Percentiles rank a stretch among this genome's conserved stretches.
These are phyloP conservation scores for Andricus curvator DNA, from an alignment of 2,888 invertebrate species.

Conservation along the genomic window DNA sequence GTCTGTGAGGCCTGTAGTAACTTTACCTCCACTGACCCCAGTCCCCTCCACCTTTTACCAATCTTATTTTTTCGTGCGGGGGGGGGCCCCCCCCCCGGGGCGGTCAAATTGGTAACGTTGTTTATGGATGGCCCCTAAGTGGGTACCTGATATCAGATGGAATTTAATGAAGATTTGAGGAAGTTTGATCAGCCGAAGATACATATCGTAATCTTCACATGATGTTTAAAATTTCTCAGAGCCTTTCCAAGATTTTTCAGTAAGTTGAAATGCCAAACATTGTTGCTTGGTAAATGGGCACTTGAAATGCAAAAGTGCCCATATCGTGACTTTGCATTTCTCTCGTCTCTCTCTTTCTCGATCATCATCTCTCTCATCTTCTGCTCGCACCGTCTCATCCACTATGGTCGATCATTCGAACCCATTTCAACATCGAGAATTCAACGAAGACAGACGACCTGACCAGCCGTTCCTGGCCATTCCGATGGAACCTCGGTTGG, in stretches of 20 bases:
- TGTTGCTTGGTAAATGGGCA: constrained; percentile 29
- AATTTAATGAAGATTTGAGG: too few species aligned
- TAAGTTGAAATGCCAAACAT: constrained; percentile 22
- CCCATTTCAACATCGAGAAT: constrained; percentile 3
- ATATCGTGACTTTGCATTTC: constrained; percentile 36
- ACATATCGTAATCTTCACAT: background rate
- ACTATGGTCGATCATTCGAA: constrained; percentile 11
- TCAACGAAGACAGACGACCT: constrained; percentile 27
- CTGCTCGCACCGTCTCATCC: constrained; percentile 27
- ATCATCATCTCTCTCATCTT: constrained; percentile 13
- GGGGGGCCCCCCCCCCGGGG: too few species aligned
- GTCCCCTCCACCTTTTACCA: too few species aligned
- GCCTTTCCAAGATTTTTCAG: constrained; percentile 1
- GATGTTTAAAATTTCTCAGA: background rate
- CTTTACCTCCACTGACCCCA: too few species aligned
- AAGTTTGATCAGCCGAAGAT: too few species aligned
- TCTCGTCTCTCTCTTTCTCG: constrained; percentile 1
- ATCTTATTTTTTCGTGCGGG: too few species aligned
- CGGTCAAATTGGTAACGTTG: too few species aligned
- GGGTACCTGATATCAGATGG: too few species aligned
- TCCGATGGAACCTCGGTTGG: background rate
- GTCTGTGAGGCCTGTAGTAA: too few species aligned
- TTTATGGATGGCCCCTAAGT: too few species aligned
- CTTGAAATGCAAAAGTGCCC: constrained; percentile 32
- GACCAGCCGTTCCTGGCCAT: constrained; percentile 23